Conservation (phyloP, 2,797 vertebrate species). For the Diceros bicornis region DNA sequence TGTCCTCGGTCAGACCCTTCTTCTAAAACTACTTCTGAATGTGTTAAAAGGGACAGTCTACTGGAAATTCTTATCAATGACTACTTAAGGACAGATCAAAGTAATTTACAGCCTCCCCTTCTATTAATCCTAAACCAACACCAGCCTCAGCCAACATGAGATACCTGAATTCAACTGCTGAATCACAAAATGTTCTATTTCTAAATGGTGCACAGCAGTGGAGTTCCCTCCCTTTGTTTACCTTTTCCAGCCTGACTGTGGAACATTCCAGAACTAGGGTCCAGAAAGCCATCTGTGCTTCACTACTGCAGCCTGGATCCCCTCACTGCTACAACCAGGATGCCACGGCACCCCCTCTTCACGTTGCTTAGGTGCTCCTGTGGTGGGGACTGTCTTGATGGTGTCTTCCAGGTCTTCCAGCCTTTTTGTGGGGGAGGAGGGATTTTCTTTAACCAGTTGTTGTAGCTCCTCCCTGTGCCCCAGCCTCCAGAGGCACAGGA, state of each 20-base stretch:
- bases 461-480: background rate
- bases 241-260: background rate
- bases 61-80: background rate
- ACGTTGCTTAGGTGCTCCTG: background rate
- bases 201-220: background rate
- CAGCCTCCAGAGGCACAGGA: background rate
- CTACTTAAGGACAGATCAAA: constrained; percentile 29
- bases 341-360: background rate
- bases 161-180: background rate
- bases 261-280: background rate
- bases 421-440: background rate
- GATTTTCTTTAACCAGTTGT: background rate
- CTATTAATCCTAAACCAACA: background rate
- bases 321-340: background rate
- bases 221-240: background rate
- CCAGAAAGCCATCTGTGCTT: background rate
- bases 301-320: background rate
- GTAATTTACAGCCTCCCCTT: background rate
- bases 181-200: background rate
- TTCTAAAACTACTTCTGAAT: constrained; percentile 45
- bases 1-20: constrained; percentile 21
- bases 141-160: background rate
- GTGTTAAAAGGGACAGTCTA: background rate
- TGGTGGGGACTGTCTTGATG: background rate
- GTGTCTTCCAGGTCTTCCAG: background rate